Percentiles rank a stretch among this genome's conserved stretches.
These are phyloP conservation scores for Gymnorhina tibicen DNA, from an alignment of 2,113 vertebrate species.

Conservation along the genomic window DNA sequence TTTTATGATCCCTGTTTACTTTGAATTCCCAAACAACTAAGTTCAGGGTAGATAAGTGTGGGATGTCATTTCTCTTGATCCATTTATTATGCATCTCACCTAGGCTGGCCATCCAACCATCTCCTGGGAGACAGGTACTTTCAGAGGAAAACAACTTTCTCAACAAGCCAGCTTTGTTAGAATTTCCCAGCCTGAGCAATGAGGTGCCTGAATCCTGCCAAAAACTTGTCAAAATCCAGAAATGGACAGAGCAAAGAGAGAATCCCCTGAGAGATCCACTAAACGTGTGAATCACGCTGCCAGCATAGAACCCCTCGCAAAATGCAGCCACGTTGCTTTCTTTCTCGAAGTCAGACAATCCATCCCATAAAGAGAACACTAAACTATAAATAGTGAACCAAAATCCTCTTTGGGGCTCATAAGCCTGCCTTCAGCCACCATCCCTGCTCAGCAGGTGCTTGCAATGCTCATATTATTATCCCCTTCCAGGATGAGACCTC, in stretches of 20 bases:
- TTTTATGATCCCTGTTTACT: neutral
- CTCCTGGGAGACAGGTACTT: neutral
- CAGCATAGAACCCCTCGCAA: neutral
- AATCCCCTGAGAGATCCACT: neutral
- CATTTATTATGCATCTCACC: neutral
- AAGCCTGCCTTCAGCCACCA: neutral
- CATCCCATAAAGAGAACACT: neutral
- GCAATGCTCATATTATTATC: neutral
- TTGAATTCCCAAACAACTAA: neutral
- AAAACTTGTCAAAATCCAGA: neutral
- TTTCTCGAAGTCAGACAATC: neutral
- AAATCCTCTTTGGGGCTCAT: neutral
- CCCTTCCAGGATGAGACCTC: neutral
- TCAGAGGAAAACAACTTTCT: neutral
- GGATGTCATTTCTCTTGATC: neutral
- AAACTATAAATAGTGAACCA: neutral
- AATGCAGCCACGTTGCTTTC: neutral
- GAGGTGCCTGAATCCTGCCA: neutral
- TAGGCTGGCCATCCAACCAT: neutral
- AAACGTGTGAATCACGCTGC: rapidly evolving
- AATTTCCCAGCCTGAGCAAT: neutral
- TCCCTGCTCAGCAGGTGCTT: neutral
- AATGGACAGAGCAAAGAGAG: neutral
- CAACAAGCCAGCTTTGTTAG: neutral
- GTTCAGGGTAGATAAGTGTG: neutral